These are phyloP conservation scores for Drosophila grimshawi DNA, from an alignment of 1,140 invertebrate genomes.

Conservation along the genomic window DNA sequence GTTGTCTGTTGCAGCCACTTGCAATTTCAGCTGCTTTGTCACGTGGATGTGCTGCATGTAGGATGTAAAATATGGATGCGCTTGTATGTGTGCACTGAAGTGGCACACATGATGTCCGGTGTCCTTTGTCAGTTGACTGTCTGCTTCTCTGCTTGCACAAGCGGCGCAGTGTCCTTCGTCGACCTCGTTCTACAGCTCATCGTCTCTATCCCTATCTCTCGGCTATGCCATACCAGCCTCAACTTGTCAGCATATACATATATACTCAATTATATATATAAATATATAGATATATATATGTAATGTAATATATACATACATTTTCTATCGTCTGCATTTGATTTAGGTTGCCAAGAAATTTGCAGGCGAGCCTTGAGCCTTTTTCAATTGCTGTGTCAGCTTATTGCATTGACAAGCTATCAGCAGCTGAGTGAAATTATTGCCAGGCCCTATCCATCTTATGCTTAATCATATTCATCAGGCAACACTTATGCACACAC, in stretches of 20 bases:
- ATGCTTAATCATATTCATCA: constrained; percentile 38
- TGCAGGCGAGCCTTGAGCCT: constrained; percentile 46
- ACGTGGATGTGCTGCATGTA: constrained; percentile 48
- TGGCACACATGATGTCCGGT: constrained; percentile 63
- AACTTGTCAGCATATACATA: constrained; percentile 37
- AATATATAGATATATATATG: neutral
- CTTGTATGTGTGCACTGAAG: constrained; percentile 67
- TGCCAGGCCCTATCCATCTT: constrained; percentile 22
- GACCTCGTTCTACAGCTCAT: constrained; percentile 49
- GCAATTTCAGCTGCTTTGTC: constrained; percentile 76
- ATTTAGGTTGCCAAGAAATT: constrained; percentile 42
- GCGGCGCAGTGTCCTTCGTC: constrained; percentile 68
- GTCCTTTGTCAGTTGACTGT: constrained; percentile 37
- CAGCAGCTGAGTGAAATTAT: constrained; percentile 49
- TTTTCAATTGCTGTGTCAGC: constrained; percentile 65
- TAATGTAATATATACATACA: constrained; percentile 15
- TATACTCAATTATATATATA: constrained; percentile 2
- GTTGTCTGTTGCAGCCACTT: constrained; percentile 63
- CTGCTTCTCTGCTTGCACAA: constrained; percentile 46
- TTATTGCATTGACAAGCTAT: constrained; percentile 53
- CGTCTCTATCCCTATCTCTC: constrained; percentile 16
- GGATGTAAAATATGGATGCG: constrained; percentile 37
- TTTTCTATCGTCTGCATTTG: constrained; percentile 52
- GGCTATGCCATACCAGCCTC: constrained; percentile 14
- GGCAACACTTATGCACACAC: neutral